Evolutionary conservation across 2,113 vertebrate species (phyloP).

Genomic region (Bostrychus sinensis): DNA sequence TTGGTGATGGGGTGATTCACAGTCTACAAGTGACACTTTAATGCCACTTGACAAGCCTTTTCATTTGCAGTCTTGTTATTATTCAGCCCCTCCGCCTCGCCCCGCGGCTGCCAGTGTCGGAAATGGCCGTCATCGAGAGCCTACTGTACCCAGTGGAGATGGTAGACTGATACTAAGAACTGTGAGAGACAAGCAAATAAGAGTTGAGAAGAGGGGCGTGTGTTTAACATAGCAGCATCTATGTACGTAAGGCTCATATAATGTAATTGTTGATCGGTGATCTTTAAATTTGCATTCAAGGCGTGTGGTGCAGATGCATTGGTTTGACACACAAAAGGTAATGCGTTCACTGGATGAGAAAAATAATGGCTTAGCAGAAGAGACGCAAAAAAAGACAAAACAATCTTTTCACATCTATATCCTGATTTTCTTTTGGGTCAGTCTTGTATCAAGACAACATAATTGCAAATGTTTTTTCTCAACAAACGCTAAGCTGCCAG

Average conservation of each 20-base stretch:
- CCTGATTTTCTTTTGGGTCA: too few species aligned
- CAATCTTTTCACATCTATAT: too few species aligned
- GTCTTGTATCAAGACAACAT: too few species aligned
- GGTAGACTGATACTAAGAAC: conserved; percentile 11
- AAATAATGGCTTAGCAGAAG: too few species aligned
- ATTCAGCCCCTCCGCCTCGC: conserved; percentile 26
- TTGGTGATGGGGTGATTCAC: conserved; percentile 27
- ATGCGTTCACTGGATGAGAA: too few species aligned
- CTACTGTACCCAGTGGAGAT: conserved; percentile 19
- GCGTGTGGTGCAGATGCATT: background rate
- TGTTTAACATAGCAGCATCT: background rate
- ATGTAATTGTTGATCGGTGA: background rate
- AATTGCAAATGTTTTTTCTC: too few species aligned
- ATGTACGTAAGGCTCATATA: background rate
- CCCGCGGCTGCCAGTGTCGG: conserved; percentile 17
- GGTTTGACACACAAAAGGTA: too few species aligned
- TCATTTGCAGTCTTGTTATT: conserved; percentile 44
- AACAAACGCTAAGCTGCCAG: too few species aligned
- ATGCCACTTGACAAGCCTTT: conserved; percentile 52
- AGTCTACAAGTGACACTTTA: conserved; percentile 41
- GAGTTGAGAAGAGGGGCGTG: conserved; percentile 7
- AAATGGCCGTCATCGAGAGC: conserved; percentile 46
- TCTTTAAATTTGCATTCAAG: too few species aligned
- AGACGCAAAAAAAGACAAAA: too few species aligned
- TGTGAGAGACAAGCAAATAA: conserved; percentile 18